Evolutionary conservation across 2,113 vertebrate species (phyloP).

Genomic region (Vanacampus margaritifer): DNA sequence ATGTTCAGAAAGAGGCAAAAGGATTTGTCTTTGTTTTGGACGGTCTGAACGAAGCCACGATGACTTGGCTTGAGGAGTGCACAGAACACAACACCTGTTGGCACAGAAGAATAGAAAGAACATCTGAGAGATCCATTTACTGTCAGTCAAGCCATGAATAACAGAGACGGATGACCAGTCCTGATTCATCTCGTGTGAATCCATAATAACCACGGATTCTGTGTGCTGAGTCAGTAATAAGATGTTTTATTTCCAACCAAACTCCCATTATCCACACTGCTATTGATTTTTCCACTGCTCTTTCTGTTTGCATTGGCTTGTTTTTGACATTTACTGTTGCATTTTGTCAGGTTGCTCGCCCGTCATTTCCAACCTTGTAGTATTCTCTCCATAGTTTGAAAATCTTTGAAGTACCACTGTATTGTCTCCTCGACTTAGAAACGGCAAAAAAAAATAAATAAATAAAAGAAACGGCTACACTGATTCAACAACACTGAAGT

Average conservation of each 20-base stretch:
- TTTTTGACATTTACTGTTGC: neutral
- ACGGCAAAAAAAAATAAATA: too few species aligned
- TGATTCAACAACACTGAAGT: too few species aligned
- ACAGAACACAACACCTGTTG: slow-evolving; percentile 2
- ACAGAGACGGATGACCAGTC: neutral
- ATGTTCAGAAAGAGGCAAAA: neutral
- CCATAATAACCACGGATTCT: neutral
- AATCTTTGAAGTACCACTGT: neutral
- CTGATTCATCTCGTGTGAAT: neutral
- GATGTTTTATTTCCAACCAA: neutral
- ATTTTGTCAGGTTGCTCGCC: neutral
- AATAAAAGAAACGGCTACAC: too few species aligned
- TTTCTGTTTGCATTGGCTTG: neutral
- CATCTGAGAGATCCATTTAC: slow-evolving; percentile 6
- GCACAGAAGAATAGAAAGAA: neutral
- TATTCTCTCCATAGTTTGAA: neutral
- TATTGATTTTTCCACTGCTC: slow-evolving; percentile 3
- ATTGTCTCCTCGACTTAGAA: neutral
- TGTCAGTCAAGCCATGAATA: slow-evolving; percentile 3
- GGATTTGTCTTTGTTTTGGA: slow-evolving; percentile 4
- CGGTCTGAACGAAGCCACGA: neutral
- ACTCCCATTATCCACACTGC: neutral
- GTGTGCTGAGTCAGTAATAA: neutral
- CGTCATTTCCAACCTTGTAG: neutral
- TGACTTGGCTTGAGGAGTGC: neutral